A percentile compares a stretch with the other conserved stretches of the same genome.
Conservation (phyloP, 2,797 vertebrate genomes). For the Pseudochirops corinnae region DNA sequence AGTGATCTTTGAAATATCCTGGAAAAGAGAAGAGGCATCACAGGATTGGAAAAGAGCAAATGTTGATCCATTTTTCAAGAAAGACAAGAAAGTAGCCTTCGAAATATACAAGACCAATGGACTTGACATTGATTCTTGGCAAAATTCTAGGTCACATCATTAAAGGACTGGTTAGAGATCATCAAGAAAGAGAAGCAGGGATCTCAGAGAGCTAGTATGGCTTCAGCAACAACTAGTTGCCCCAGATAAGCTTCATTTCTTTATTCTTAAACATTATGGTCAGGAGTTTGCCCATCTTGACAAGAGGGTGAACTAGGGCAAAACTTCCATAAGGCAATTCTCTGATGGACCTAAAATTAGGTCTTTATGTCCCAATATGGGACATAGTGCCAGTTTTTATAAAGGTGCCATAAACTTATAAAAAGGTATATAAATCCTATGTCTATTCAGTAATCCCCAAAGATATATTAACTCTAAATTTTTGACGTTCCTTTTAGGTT, state of each 20-base stretch:
- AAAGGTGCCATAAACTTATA: neutral
- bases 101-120: neutral
- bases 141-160: neutral
- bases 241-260: neutral
- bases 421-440: neutral
- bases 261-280: neutral
- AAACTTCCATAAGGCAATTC: neutral
- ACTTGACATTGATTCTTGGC: neutral
- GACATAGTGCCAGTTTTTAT: neutral
- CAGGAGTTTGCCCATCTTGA: neutral
- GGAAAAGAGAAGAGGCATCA: neutral
- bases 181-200: neutral
- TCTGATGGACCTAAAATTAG: neutral
- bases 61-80: neutral
- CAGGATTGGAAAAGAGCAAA: neutral
- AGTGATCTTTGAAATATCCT: neutral
- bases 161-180: neutral
- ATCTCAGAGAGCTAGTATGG: neutral
- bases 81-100: neutral
- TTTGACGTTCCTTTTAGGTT: neutral
- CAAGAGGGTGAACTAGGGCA: neutral
- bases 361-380: neutral
- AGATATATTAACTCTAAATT: neutral
- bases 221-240: neutral
- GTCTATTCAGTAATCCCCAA: neutral